These are phyloP conservation scores for Australoheros facetus DNA, from an alignment of 2,797 vertebrate genomes.

Conservation along the genomic window DNA sequence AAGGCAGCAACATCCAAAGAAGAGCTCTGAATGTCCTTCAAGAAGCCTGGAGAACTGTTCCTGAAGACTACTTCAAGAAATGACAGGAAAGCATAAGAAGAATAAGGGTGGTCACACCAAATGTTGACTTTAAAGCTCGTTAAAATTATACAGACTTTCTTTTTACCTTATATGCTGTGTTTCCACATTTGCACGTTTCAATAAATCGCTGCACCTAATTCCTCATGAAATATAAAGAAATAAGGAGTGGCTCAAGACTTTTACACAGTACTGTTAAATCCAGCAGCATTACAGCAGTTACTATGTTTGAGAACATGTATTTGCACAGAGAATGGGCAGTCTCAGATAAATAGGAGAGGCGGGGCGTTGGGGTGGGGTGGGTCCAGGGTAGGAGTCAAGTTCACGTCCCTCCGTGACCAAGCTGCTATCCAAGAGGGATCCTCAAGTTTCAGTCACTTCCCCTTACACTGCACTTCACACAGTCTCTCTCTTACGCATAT, in stretches of 20 bases:
- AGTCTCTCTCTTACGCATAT: slow-evolving; percentile 34
- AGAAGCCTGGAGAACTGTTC: too few relatives aligned
- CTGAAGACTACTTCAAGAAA: too few relatives aligned
- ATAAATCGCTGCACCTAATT: neutral
- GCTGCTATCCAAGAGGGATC: slow-evolving; percentile 53
- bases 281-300: neutral
- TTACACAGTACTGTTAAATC: neutral
- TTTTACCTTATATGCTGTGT: too few relatives aligned
- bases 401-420: slow-evolving; percentile 33
- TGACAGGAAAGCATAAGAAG: too few relatives aligned
- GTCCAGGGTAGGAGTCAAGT: slow-evolving; percentile 41
- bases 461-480: slow-evolving; percentile 44
- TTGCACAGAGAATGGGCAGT: neutral
- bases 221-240: neutral
- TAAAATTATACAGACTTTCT: too few relatives aligned
- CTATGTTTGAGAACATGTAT: neutral
- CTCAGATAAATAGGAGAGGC: neutral
- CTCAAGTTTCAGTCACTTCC: slow-evolving; percentile 59
- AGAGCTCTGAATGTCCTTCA: too few relatives aligned
- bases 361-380: too few relatives aligned
- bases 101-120: too few relatives aligned
- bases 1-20: too few relatives aligned
- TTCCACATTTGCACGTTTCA: too few relatives aligned
- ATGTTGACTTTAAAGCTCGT: too few relatives aligned
- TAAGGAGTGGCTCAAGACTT: neutral